Percentiles rank a stretch among this genome's conserved stretches.
These are phyloP conservation scores for Hecatera dysodea DNA, from an alignment of 2,888 invertebrate species.

Conservation along the genomic window DNA sequence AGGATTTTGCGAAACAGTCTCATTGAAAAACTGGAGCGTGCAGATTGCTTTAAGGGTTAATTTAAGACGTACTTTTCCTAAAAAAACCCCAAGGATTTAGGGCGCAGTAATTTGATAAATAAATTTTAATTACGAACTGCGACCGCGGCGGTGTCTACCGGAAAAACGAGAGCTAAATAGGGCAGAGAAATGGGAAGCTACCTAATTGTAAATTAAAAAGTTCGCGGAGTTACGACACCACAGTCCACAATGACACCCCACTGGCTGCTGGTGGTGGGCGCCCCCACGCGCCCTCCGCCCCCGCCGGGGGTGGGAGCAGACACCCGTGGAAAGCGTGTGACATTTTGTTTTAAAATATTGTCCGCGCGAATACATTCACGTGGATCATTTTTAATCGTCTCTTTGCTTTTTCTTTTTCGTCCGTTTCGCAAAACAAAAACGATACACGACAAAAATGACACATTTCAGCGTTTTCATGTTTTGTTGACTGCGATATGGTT, in stretches of 20 bases:
- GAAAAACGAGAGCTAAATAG: constrained; percentile 91
- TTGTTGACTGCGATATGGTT: constrained; percentile 53
- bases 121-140: constrained; percentile 88
- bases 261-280: constrained; percentile 74
- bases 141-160: constrained; percentile 83
- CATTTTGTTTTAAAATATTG: constrained; percentile 91
- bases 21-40: constrained; percentile 39
- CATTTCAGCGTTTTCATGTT: constrained; percentile 64
- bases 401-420: constrained; percentile 81
- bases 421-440: constrained; percentile 63
- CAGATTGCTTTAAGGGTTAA: constrained; percentile 45
- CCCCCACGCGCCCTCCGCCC: constrained; percentile 62
- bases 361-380: constrained; percentile 89
- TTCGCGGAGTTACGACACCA: constrained; percentile 91
- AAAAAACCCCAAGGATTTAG: constrained; percentile 75
- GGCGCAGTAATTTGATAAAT: constrained; percentile 85
- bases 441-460: constrained; percentile 57
- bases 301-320: constrained; percentile 78
- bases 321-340: constrained; percentile 90
- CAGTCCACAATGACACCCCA: constrained; percentile 90
- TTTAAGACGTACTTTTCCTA: constrained; percentile 59
- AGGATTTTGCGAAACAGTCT: constrained; percentile 23
- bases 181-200: constrained; percentile 91
- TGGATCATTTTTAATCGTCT: constrained; percentile 89
- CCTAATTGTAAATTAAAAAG: constrained; percentile 91